Evolutionary conservation across 2,113 vertebrate genomes (phyloP).

Genomic region (Origma solitaria): DNA sequence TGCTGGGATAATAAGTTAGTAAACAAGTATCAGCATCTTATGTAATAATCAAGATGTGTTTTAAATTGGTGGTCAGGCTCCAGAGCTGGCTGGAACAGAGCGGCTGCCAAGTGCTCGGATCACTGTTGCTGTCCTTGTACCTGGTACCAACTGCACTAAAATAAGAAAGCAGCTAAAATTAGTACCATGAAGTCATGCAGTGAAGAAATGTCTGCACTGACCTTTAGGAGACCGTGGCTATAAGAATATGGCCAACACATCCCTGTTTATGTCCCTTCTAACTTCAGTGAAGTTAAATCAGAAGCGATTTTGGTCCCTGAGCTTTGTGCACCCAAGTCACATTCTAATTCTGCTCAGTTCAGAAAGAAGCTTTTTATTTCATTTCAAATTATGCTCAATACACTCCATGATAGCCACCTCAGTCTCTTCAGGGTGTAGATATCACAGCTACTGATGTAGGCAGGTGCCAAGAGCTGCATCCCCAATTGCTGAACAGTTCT

Average conservation of each 20-base stretch:
- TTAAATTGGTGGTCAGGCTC: not conserved
- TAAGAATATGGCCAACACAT: not conserved
- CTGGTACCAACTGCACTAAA: not conserved
- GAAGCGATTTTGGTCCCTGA: not conserved
- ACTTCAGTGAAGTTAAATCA: not conserved
- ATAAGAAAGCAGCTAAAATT: not conserved
- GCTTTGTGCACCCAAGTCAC: not conserved
- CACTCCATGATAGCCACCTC: not conserved
- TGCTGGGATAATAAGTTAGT: not conserved
- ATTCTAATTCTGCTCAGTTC: not conserved
- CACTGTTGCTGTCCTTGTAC: not conserved
- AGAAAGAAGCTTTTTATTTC: not conserved
- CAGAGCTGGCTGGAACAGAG: not conserved
- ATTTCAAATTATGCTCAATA: not conserved
- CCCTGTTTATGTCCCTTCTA: not conserved
- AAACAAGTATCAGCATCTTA: constrained; percentile 1
- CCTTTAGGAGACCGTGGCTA: not conserved
- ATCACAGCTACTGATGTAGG: not conserved
- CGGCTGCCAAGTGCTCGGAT: not conserved
- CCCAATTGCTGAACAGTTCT: not conserved
- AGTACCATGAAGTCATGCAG: not conserved
- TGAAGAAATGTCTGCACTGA: not conserved
- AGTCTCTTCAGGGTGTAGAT: not conserved
- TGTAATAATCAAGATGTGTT: not conserved
- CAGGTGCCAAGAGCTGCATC: not conserved